Evolutionary conservation across 1,140 invertebrate genomes (phyloP).

Genomic region (Propsilocerus akamusi): DNA sequence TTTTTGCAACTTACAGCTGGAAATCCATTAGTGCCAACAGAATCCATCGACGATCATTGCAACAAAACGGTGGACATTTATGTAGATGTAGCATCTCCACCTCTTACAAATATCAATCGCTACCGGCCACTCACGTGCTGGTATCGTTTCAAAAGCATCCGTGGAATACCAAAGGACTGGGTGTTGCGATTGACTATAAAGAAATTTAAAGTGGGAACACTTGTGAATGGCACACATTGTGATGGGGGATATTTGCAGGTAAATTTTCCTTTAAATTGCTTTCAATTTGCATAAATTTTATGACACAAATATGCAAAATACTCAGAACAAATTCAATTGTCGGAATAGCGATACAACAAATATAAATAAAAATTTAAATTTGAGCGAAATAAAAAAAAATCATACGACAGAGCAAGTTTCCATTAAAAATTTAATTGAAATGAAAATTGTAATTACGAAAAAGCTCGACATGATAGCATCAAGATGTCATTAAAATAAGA

Average conservation of each 20-base stretch:
- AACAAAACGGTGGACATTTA: constrained; percentile 86
- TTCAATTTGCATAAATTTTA: not conserved
- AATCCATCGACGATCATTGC: constrained; percentile 45
- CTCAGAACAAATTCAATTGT: no score
- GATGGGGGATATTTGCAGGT: constrained; percentile 76
- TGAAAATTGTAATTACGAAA: no score
- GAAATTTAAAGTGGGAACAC: constrained; percentile 76
- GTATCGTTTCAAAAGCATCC: constrained; percentile 70
- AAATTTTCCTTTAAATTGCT: constrained; percentile 11
- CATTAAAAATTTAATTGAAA: not conserved
- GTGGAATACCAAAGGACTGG: constrained; percentile 69
- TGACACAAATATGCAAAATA: no score
- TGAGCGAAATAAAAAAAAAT: not conserved
- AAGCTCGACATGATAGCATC: no score
- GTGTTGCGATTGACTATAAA: constrained; percentile 76
- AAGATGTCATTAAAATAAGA: no score
- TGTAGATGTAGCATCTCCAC: constrained; percentile 71
- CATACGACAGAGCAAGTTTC: not conserved
- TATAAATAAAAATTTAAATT: no score
- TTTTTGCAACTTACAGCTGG: not conserved
- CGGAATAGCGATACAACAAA: no score
- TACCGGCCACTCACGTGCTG: constrained; percentile 70
- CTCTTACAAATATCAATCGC: constrained; percentile 59
- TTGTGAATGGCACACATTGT: constrained; percentile 70
- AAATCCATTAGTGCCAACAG: not conserved